Base-by-base conservation (phyloP, 2,113 vertebrate genomes). In the Rostratula benghalensis region DNA sequence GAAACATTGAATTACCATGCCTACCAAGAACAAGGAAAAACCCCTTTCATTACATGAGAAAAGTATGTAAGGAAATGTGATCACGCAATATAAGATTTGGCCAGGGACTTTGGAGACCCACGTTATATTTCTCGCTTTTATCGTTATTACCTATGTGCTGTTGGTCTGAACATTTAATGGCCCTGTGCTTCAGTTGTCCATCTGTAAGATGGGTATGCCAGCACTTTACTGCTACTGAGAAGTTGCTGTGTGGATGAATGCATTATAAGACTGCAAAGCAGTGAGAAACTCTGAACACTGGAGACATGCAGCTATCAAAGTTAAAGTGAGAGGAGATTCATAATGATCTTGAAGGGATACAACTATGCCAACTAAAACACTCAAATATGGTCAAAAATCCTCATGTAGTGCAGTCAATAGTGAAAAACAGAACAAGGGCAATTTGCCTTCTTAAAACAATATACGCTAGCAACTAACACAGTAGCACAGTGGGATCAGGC, bases 71-170 rank as follows among this genome's bases (percentile, higher is more conserved):
- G 11, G 11, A 93, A 70, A 27, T 11, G 19, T 60, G 20, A 64
- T 8, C 17, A 60, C 0, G 0, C 11, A 83, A 4, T 19, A 7
- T 7, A 37, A 11, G 3, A 56, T 31, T 27, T n/a, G 45, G 13
- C 14, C 25, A 48, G 20, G 37, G 23, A 54, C 18, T 61, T 24
- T 11, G 17, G 48, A 60, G 13, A 74, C 7, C 0, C 14, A 63
- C 16, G 18, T 54, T 45, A 22, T 4, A 10, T 39, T 77, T 84
- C 43, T 64, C 82, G 45, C 9, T 87, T 91, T 65, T 63, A 24
- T 54, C 33, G 25, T 37, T 64, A 59, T 35, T 67, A 54, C 8
- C 20, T 70, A 25, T 16, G 9, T 77, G 12, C 11, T 73, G 8
- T 41, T 39, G 31, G 9, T 69, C n/a, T 59, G 74, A 71, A 59